phyloP scores from a whole-genome alignment of 2,888 invertebrate species.

The Caenorhabditis uteleia region DNA sequence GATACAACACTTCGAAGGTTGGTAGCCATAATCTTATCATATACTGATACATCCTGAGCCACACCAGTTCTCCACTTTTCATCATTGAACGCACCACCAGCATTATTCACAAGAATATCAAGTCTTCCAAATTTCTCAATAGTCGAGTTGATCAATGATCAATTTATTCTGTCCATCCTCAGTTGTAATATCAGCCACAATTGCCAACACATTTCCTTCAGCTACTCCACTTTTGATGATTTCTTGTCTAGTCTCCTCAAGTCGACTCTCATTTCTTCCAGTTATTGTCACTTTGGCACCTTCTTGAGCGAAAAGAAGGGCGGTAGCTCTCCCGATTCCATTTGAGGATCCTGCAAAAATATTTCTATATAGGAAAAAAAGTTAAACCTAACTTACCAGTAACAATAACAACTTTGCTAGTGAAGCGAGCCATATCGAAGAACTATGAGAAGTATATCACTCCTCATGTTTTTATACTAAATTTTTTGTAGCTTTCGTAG shows the following conservation, averaged over 20 bases:
- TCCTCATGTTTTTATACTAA: no score
- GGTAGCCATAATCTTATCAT: no score
- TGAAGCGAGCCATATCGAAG: conserved; percentile 19
- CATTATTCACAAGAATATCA: conserved; percentile 22
- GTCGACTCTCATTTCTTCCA: conserved; percentile 6
- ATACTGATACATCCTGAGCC: no score
- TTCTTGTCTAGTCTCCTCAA: conserved; percentile 8
- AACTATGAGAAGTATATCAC: no score
- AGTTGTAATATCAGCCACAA: conserved; percentile 4
- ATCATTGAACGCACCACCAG: conserved; percentile 11
- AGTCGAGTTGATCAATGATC: conserved; percentile 13
- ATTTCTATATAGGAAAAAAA: background rate
- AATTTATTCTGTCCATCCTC: conserved; percentile 6
- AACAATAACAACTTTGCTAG: conserved; percentile 16
- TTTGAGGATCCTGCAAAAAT: conserved; percentile 15
- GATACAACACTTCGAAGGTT: conserved; percentile 21
- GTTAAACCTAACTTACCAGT: conserved; percentile 8
- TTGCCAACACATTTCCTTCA: conserved; percentile 1
- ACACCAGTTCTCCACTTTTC: no score
- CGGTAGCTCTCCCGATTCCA: conserved; percentile 19
- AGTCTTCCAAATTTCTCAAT: conserved; percentile 15
- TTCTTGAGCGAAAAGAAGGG: conserved; percentile 12
- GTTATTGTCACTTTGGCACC: conserved; percentile 26
- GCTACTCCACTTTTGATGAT: conserved; percentile 1
- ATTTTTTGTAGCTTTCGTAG: no score